phyloP scores from a whole-genome alignment of 1,140 invertebrate genomes.

The Ceratina japonica region DNA sequence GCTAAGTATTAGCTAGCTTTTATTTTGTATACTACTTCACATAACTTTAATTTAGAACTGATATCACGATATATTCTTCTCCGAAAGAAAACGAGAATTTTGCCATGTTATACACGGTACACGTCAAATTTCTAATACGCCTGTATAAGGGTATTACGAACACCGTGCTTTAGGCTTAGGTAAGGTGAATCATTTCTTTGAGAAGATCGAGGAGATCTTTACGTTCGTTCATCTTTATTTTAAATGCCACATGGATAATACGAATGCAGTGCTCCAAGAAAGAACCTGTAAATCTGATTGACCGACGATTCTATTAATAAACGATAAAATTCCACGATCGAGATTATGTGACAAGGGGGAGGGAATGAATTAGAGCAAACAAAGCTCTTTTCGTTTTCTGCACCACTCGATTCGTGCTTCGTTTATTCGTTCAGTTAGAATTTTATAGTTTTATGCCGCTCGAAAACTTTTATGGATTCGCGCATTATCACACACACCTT shows the following conservation, averaged over 20 bases:
- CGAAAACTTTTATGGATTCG: conserved; percentile 5
- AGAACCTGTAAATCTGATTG: conserved; percentile 28
- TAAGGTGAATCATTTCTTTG: not conserved
- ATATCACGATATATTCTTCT: not conserved
- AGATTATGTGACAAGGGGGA: not conserved
- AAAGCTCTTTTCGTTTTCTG: not conserved
- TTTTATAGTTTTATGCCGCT: conserved; percentile 4
- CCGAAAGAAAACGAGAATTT: not conserved
- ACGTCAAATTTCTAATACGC: not conserved
- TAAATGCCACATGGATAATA: not conserved
- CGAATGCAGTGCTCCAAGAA: conserved; percentile 1
- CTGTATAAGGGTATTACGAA: conserved; percentile 22
- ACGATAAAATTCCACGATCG: not conserved
- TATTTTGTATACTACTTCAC: conserved; percentile 19
- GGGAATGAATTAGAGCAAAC: not conserved
- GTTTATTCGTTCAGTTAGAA: not conserved
- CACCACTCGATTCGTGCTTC: conserved; percentile 23
- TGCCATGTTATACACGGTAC: not conserved
- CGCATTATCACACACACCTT: conserved; percentile 13
- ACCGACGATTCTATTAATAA: conserved; percentile 28
- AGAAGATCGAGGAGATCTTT: too few species aligned
- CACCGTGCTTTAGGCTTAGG: conserved; percentile 6
- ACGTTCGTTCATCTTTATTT: conserved; percentile 7
- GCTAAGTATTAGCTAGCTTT: conserved; percentile 32
- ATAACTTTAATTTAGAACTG: not conserved